Evolutionary conservation across 2,888 invertebrate species (phyloP).

Genomic region (Drosophila incognita): DNA sequence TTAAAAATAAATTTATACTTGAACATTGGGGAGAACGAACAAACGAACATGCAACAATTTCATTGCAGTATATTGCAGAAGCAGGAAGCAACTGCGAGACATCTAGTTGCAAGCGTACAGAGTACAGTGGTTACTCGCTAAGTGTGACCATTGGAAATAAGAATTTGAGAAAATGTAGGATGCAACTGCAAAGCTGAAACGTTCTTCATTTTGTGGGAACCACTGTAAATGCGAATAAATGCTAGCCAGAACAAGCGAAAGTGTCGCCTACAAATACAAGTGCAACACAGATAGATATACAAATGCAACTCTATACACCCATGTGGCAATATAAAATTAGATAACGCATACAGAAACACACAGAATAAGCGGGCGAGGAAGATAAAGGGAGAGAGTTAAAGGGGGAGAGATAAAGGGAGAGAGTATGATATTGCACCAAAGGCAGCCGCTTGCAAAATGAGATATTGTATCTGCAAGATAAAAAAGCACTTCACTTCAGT

Average conservation of each 20-base stretch:
- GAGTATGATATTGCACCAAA: constrained; percentile 34
- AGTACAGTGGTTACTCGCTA: not conserved
- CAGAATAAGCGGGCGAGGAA: not conserved
- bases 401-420: not conserved
- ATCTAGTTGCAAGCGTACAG: not conserved
- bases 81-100: constrained; percentile 57
- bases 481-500: constrained; percentile 48
- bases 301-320: constrained; percentile 11
- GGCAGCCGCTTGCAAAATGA: constrained; percentile 58
- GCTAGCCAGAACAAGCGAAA: constrained; percentile 49
- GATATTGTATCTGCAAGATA: constrained; percentile 72
- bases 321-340: constrained; percentile 66
- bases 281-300: constrained; percentile 6
- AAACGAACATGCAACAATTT: constrained; percentile 49
- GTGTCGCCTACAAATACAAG: constrained; percentile 62
- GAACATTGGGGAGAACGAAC: constrained; percentile 22
- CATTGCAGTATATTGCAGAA: constrained; percentile 37
- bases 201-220: not conserved
- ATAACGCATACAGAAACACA: constrained; percentile 55
- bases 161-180: not conserved
- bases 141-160: not conserved
- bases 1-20: constrained; percentile 63
- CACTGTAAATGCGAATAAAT: constrained; percentile 29
- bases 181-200: not conserved
- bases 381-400: constrained; percentile 1